These are phyloP conservation scores for Clarias fuscus DNA, from an alignment of 2,797 vertebrate genomes.

Conservation along the genomic window DNA sequence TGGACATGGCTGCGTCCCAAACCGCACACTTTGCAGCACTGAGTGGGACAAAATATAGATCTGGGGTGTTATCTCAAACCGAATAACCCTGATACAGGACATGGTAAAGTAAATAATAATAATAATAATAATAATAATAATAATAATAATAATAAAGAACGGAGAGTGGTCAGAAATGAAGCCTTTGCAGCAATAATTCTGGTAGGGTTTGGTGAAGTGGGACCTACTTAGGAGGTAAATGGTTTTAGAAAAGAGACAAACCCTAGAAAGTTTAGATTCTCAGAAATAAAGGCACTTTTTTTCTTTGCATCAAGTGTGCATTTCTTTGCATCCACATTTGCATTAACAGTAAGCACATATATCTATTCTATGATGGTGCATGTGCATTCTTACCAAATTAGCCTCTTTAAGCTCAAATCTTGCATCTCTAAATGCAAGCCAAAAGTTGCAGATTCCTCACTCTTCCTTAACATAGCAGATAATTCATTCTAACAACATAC, in stretches of 20 bases:
- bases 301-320: background rate
- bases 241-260: background rate
- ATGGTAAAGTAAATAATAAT: background rate
- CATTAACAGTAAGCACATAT: background rate
- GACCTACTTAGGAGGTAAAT: too few species aligned
- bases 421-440: background rate
- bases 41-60: background rate
- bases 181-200: background rate
- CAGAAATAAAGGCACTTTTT: background rate
- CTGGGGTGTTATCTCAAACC: background rate
- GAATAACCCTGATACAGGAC: background rate
- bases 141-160: background rate
- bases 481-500: background rate
- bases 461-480: too few species aligned
- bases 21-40: background rate
- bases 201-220: background rate
- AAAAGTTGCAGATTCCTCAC: background rate
- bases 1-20: slow-evolving; percentile 18
- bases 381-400: too few species aligned
- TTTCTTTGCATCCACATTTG: background rate
- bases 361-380: background rate
- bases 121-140: too few species aligned
- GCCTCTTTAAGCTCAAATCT: background rate
- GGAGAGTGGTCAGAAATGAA: background rate
- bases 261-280: background rate